Evolutionary conservation across 2,113 vertebrate species (phyloP).

Genomic region (Syngnathus floridae): DNA sequence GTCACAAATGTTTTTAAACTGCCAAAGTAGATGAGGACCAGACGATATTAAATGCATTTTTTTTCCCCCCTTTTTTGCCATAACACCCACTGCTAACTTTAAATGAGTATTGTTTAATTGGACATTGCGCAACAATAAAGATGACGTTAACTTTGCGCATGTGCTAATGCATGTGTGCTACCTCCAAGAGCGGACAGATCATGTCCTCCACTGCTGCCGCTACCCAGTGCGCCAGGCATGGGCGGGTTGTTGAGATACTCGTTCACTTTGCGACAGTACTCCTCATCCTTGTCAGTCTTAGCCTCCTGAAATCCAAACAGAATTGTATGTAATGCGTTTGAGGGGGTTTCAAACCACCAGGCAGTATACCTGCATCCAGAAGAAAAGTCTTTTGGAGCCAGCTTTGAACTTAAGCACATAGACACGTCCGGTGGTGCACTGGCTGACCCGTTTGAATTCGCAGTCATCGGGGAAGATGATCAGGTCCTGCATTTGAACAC

Average conservation of each 20-base stretch:
- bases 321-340: background rate
- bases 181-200: conserved; percentile 85
- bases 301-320: conserved; percentile 75
- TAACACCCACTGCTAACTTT: no score
- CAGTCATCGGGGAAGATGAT: conserved; percentile 98
- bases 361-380: conserved; percentile 92
- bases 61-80: no score
- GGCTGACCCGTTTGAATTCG: conserved; percentile 90
- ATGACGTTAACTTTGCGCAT: no score
- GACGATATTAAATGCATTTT: no score
- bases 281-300: conserved; percentile 92
- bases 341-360: no score
- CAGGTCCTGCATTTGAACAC: conserved; percentile 73
- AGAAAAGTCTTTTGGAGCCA: conserved; percentile 93
- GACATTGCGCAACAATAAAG: no score
- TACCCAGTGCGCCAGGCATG: conserved; percentile 83
- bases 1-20: background rate
- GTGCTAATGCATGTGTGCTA: background rate
- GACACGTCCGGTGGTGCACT: conserved; percentile 92
- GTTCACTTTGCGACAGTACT: conserved; percentile 90
- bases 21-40: no score
- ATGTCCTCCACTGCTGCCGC: conserved; percentile 70
- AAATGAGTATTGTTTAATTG: no score
- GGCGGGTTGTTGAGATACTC: conserved; percentile 96
- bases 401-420: conserved; percentile 97